Base-by-base conservation (phyloP, 2,888 invertebrate genomes). In the Myopa testacea region DNA sequence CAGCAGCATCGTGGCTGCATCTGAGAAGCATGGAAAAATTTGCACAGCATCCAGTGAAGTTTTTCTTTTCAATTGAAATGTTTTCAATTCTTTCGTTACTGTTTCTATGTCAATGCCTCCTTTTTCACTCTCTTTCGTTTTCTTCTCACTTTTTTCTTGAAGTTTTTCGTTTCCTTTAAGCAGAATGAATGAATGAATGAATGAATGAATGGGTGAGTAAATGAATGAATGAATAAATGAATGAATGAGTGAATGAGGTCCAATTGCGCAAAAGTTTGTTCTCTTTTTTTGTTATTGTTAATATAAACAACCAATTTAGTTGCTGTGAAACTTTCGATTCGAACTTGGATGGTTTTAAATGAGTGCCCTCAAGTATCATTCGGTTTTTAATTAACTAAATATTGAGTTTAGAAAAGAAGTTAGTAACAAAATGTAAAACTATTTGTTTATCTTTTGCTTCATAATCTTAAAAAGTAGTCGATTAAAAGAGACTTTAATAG, bases 11-110 rank as follows among this genome's bases (percentile, higher is more conserved):
- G n/a, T 1, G 1, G 1, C n/a, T 40, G 37, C 40, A 45, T 16
- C 45, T 40, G 50, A 69, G 37, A 38, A n/a, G 68, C 68, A 69
- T 69, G n/a, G 38, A 68, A 68, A 68, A 40, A 45, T 68, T 38
- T 68, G 68, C 68, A 45, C 40, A n/a, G 45, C 68, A 26, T 37
- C 40, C 38, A 40, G 40, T 7, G 38, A 26, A 12, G 45, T 38
- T 38, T 14, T 55, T 55, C 19, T 52, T 55, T 70, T 52, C 8
- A 70, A 70, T 70, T 70, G 70, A 70, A 70, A 70, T 70, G 70
- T 70, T 70, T 70, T 70, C 19, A 55, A 70, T 52, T 55, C 12
- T 40, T 40, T 50, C 4, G 10, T 37, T 55, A 14, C 70, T 16
- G 8, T 70, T 70, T 45, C 37, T 19, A 1, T 45, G 50, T 50